Evolutionary conservation across 2,888 invertebrate species (phyloP), one percentile per base, ranked within the genome.

Genomic region (Melinaea marsaeus): DNA sequence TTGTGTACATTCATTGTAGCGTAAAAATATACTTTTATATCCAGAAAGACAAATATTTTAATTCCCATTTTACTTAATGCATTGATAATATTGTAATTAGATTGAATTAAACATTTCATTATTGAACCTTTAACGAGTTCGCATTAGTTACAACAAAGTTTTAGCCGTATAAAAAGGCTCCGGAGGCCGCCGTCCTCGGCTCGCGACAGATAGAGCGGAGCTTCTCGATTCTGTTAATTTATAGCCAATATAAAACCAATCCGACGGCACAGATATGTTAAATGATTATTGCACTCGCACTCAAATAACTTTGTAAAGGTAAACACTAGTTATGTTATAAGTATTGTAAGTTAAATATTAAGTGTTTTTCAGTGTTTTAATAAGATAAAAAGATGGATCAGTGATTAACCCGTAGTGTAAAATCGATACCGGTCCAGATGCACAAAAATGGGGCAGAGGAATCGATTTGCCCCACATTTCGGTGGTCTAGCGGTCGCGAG

Each of bases 401-500:
- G 72, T 71, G 70, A 72, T 73, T 62, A 60, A 59, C 60, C 60
- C 63, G 63, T 72, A 65, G 71, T 72, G 74, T 71, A 80, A 83
- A 89, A 90, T 90, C 90, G 86, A 90, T 90, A 81, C 66, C 81
- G 90, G 90, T 90, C 89, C 90, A 90, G 90, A 90, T 90, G 89
- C 84, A 88, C 88, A 88, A 90, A 90, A 90, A 90, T 90, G 82
- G 90, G 89, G 79, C 90, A 90, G 79, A 79, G 79, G 78, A 85
- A 90, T 90, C 90, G 90, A 90, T 90, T 90, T 90, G 90, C 78
- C 90, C 90, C 85, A 90, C 82, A 90, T 90, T 90, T 89, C 77
- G 90, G 87, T 86, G 83, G 86, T 85, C 83, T 88, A 84, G 83
- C 86, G 85, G 83, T 85, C 83, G 83, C 82, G 84, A 77, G 79